Conservation (phyloP, 2,888 invertebrate genomes). For the Xylota segnis region DNA sequence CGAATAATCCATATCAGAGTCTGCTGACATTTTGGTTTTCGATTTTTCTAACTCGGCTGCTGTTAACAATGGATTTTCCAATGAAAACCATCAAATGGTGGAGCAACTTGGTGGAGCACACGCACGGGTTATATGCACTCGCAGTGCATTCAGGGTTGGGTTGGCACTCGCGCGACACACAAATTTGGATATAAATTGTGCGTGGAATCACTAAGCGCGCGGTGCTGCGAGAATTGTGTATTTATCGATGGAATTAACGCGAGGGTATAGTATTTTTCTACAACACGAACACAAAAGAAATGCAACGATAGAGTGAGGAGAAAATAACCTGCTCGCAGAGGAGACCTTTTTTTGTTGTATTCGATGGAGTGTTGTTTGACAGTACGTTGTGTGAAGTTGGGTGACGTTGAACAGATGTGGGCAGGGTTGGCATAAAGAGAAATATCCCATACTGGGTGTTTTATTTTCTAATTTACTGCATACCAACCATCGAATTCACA, state of each 20-base stretch:
- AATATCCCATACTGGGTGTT: not conserved
- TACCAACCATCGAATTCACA: too few relatives aligned
- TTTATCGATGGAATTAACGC: slow-evolving; percentile 19
- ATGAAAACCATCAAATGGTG: slow-evolving; percentile 52
- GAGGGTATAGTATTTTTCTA: slow-evolving; percentile 24
- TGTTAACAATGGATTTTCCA: slow-evolving; percentile 19
- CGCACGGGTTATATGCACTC: slow-evolving; percentile 51
- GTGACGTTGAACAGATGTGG: not conserved
- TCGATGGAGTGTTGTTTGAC: slow-evolving; percentile 47
- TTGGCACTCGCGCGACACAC: slow-evolving; percentile 19
- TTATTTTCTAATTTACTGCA: not conserved
- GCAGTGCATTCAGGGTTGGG: slow-evolving; percentile 60
- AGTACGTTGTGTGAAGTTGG: slow-evolving; percentile 42
- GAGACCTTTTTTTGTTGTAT: slow-evolving; percentile 65
- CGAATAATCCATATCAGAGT: slow-evolving; percentile 95
- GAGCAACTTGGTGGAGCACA: slow-evolving; percentile 43
- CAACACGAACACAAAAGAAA: slow-evolving; percentile 66
- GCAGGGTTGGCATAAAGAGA: slow-evolving; percentile 10
- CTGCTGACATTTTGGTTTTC: slow-evolving; percentile 84
- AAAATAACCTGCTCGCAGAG: slow-evolving; percentile 46
- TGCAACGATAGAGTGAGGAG: slow-evolving; percentile 46
- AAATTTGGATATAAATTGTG: slow-evolving; percentile 1
- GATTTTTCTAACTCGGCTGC: slow-evolving; percentile 21
- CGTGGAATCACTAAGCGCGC: slow-evolving; percentile 11
- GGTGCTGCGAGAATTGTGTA: not conserved